Percentiles rank a stretch among this genome's conserved stretches.
phyloP scores from a whole-genome alignment of 2,797 vertebrate species.

The Hemitrygon akajei region DNA sequence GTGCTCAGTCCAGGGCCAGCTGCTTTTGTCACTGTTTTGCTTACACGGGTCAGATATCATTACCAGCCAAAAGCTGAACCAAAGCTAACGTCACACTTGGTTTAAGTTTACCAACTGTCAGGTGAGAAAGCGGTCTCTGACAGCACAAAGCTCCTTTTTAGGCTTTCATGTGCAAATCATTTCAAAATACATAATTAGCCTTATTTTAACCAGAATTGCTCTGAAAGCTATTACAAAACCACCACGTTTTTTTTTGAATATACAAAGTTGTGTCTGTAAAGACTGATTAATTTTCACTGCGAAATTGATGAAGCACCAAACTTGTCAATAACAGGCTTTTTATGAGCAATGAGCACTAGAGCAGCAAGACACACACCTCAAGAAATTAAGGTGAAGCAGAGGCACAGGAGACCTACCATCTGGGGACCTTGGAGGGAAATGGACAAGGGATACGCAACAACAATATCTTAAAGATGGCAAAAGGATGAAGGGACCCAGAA shows the following conservation, averaged over 20 bases:
- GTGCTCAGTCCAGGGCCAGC: not conserved
- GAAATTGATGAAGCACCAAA: not conserved
- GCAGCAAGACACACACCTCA: not conserved
- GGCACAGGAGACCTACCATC: not conserved
- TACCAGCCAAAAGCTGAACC: not conserved
- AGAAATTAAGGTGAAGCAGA: not conserved
- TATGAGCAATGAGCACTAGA: not conserved
- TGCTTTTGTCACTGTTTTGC: not conserved
- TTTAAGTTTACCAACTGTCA: conserved; percentile 9
- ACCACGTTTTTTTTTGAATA: not conserved
- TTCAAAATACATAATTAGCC: not conserved
- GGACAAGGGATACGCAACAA: not conserved
- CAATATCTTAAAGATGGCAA: not conserved
- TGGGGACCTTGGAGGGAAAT: not conserved
- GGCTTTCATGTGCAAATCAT: not conserved
- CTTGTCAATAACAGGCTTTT: not conserved
- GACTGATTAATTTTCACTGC: not conserved
- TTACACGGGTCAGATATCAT: not conserved
- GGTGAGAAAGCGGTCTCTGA: not conserved
- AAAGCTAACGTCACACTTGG: not conserved
- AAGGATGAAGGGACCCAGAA: not conserved
- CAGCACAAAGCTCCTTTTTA: not conserved
- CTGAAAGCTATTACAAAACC: not conserved
- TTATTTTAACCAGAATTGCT: not conserved
- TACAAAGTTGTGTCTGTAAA: not conserved